A percentile compares a stretch with the other conserved stretches of the same genome.
phyloP scores from a whole-genome alignment of 2,888 invertebrate species.

The Scaptomyza polygonia region DNA sequence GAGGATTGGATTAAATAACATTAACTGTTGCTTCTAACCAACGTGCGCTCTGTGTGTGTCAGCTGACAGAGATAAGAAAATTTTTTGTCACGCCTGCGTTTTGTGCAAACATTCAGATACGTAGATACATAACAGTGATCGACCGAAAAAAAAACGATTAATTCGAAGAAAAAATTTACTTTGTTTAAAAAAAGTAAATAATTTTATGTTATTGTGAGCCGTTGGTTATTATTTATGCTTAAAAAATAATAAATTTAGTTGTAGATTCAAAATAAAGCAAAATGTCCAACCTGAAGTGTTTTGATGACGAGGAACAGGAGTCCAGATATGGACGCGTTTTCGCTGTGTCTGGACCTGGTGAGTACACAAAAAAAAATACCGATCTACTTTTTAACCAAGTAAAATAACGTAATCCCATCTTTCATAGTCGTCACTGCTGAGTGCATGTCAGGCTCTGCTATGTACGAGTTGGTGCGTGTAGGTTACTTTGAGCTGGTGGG shows the following conservation, averaged over 20 bases:
- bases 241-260: too few species aligned
- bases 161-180: too few species aligned
- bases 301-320: slow-evolving; percentile 94
- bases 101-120: slow-evolving; percentile 10
- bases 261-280: slow-evolving; percentile 62
- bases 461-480: slow-evolving; percentile 99
- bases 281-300: slow-evolving; percentile 89
- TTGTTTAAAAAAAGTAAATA: too few species aligned
- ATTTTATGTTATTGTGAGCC: too few species aligned
- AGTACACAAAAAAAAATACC: slow-evolving; percentile 39
- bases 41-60: slow-evolving; percentile 48
- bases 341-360: slow-evolving; percentile 99
- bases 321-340: slow-evolving; percentile 96
- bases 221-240: too few species aligned
- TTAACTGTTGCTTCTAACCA: background rate
- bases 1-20: background rate
- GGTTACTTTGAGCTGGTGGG: slow-evolving; percentile 99
- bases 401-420: background rate
- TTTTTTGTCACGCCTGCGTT: slow-evolving; percentile 25
- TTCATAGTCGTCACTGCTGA: slow-evolving; percentile 98
- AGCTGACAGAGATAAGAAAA: slow-evolving; percentile 62
- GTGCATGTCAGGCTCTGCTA: slow-evolving; percentile 99
- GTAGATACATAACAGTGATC: background rate
- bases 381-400: background rate
- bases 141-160: background rate